Conservation (phyloP, 2,888 invertebrate species). For the Leptinotarsa haldemani region DNA sequence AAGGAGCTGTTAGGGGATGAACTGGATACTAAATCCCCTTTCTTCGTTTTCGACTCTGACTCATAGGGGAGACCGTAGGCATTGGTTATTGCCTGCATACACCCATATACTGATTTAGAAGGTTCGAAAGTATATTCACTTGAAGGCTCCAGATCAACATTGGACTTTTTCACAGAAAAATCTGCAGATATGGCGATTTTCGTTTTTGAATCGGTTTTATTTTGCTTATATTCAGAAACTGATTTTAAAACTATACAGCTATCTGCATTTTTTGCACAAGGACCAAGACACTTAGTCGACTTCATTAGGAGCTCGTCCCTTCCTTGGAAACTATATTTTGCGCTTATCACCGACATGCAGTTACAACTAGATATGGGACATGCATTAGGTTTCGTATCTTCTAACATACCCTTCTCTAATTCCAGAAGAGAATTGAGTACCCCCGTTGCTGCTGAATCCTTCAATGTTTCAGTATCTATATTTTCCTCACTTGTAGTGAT, state of each 20-base stretch:
- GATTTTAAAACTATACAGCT: not conserved
- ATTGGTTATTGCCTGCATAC: not conserved
- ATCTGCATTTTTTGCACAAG: not conserved
- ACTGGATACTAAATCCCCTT: not conserved
- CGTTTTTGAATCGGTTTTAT: not conserved
- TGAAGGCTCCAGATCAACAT: not conserved
- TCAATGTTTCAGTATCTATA: not conserved
- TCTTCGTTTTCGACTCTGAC: not conserved
- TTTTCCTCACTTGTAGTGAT: constrained; percentile 8
- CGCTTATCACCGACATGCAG: constrained; percentile 26
- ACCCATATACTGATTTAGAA: not conserved
- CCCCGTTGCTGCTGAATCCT: constrained; percentile 35
- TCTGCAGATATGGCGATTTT: too few species aligned
- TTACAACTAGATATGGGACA: constrained; percentile 15
- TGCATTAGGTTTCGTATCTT: not conserved
- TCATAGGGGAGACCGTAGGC: not conserved
- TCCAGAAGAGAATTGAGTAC: constrained; percentile 37
- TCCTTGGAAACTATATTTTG: constrained; percentile 4
- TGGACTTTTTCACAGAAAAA: not conserved
- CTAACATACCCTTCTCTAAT: constrained; percentile 29
- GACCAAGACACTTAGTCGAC: not conserved
- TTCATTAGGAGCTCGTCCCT: not conserved
- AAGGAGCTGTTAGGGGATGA: not conserved
- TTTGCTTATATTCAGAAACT: not conserved
- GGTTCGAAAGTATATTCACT: not conserved